Percentiles rank a stretch among this genome's conserved stretches.
phyloP scores from a whole-genome alignment of 2,888 invertebrate species.

The Epistrophella euchroma region DNA sequence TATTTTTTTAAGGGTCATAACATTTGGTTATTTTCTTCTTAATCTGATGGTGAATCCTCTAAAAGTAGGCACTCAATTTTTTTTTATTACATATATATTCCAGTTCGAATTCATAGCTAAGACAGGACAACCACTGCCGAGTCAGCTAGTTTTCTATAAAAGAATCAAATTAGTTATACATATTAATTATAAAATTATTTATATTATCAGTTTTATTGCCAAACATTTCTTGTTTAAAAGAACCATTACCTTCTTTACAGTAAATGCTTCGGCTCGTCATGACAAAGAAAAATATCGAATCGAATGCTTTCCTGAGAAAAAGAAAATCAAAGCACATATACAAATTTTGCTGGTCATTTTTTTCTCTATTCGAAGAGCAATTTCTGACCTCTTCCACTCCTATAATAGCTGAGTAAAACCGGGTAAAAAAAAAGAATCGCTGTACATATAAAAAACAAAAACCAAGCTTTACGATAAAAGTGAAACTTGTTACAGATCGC shows the following conservation, averaged over 20 bases:
- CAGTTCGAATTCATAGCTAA: no score
- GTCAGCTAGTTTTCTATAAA: no score
- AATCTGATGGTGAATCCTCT: no score
- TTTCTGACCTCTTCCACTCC: conserved; percentile 61
- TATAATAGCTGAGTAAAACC: conserved; percentile 42
- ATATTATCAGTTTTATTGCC: no score
- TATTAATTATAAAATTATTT: no score
- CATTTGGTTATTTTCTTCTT: no score
- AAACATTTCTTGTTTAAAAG: no score
- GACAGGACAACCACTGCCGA: no score
- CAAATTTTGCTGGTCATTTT: not conserved
- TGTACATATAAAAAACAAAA: conserved; percentile 9
- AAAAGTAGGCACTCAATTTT: no score
- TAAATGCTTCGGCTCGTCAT: not conserved
- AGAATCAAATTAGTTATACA: no score
- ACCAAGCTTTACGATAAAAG: conserved; percentile 60
- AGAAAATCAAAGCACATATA: not conserved
- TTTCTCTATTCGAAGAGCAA: conserved; percentile 6
- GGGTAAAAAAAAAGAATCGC: conserved; percentile 38
- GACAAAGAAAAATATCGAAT: not conserved
- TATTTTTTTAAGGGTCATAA: no score
- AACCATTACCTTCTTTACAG: not conserved
- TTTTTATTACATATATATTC: no score
- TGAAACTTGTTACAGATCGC: conserved; percentile 72
- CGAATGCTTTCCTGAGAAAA: not conserved